Base-by-base conservation (phyloP, 2,888 invertebrate genomes). In the Heliconius ismenius region DNA sequence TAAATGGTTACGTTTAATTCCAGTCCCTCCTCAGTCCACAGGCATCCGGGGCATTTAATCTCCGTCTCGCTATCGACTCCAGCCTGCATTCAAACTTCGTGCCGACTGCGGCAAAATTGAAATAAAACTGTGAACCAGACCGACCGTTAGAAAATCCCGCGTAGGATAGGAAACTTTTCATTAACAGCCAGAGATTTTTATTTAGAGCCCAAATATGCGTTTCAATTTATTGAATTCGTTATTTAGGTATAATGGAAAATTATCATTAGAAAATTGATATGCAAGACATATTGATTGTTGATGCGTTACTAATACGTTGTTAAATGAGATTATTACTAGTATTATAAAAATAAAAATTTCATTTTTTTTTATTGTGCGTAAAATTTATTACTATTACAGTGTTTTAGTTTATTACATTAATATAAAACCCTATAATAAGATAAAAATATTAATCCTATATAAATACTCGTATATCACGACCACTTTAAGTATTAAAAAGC, bases 51-150 rank as follows among this genome's bases (percentile, higher is more conserved):
- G 76, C 77, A 81, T 79, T 80, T 80, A 81, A 78, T 81, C 78
- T 78, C 74, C 73, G 80, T 79, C 79, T 78, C 58, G 74, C 67
- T 78, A 78, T 79, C 78, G 81, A 80, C 75, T 78, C 72, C 73
- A 73, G 74, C 75, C 73, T 73, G 76, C 77, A 81, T 77, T 74
- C 78, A 77, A 81, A 81, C 78, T 81, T 77, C 69, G 79, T 81
- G 79, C 76, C 77, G 63, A 74, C 77, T 76, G 79, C 81, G 76
- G 80, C 77, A 76, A 78, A 78, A 78, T 78, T 75, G 75, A 81
- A 82, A 81, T 80, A 82, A 82, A 82, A 81, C 79, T 77, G 81
- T 76, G 74, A 74, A 75, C 64, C 69, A 76, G 77, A 72, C 77
- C 81, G 76, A 76, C 80, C 76, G 80, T 78, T 81, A 78, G 78